phyloP scores from a whole-genome alignment of 2,113 vertebrate genomes.

The Pseudorhombus dupliciocellatus region DNA sequence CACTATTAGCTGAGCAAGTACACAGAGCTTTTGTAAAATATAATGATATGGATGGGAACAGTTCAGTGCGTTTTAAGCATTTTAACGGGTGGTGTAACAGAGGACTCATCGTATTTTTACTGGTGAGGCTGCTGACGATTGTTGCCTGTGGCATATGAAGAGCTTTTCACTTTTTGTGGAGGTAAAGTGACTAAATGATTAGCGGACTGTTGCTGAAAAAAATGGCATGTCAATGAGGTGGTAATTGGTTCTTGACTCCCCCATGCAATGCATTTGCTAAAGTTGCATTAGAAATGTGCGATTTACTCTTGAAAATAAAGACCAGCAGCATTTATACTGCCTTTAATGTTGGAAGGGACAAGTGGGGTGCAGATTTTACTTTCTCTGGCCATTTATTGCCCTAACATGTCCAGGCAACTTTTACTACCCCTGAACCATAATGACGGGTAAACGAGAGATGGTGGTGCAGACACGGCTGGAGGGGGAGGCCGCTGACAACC shows the following conservation, averaged over 20 bases:
- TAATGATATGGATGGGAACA: not conserved
- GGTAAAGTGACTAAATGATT: not conserved
- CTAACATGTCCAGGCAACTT: constrained; percentile 23
- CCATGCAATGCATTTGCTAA: too few species aligned
- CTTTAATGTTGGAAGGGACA: too few species aligned
- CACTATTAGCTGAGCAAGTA: not conserved
- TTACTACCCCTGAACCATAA: not conserved
- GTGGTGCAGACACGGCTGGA: not conserved
- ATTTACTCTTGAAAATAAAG: too few species aligned
- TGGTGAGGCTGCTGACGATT: not conserved
- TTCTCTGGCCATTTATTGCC: not conserved
- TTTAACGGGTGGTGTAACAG: not conserved
- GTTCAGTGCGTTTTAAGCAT: not conserved
- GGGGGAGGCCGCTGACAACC: not conserved
- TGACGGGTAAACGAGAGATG: not conserved
- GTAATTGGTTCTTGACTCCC: too few species aligned
- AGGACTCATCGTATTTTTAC: not conserved
- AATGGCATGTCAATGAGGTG: too few species aligned
- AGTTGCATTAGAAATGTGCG: too few species aligned
- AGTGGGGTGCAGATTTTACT: not conserved
- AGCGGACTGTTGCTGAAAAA: not conserved
- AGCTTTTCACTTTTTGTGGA: not conserved
- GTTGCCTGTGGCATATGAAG: not conserved
- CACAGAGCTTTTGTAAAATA: not conserved
- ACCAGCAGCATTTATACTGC: too few species aligned